Percentiles rank a stretch among this genome's conserved stretches.
Evolutionary conservation across 2,797 vertebrate genomes (phyloP).

Genomic region (Atherinosoma microstoma): DNA sequence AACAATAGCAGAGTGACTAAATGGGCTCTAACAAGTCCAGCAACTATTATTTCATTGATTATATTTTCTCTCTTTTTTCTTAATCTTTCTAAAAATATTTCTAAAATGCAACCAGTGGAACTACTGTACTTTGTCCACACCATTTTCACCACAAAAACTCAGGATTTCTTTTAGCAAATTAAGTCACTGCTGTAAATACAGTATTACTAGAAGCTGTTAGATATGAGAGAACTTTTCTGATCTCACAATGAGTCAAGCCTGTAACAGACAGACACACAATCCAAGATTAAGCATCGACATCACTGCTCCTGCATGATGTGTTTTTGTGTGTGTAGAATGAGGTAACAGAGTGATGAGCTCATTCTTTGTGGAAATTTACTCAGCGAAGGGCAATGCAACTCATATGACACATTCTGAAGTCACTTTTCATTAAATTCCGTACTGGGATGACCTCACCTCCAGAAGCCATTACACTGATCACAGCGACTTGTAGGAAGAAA

Average conservation of each 20-base stretch:
- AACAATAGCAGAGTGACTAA: slow-evolving; percentile 20
- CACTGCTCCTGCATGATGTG: not conserved
- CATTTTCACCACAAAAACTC: slow-evolving; percentile 8
- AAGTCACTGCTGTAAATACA: slow-evolving; percentile 16
- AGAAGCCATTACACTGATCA: slow-evolving; percentile 44
- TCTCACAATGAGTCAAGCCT: slow-evolving; percentile 52
- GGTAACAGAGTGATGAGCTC: slow-evolving; percentile 70
- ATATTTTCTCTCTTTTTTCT: slow-evolving; percentile 33
- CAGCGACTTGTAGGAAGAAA: slow-evolving; percentile 13
- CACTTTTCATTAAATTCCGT: slow-evolving; percentile 65
- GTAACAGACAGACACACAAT: slow-evolving; percentile 36
- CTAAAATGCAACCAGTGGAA: not conserved
- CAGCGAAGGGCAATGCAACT: slow-evolving; percentile 55
- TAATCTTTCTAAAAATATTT: not conserved
- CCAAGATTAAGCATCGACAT: slow-evolving; percentile 42
- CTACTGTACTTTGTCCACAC: not conserved
- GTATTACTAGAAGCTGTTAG: slow-evolving; percentile 14
- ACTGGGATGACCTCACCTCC: slow-evolving; percentile 71
- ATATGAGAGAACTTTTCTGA: slow-evolving; percentile 46
- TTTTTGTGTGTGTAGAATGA: slow-evolving; percentile 28
- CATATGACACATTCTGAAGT: slow-evolving; percentile 70
- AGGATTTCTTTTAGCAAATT: slow-evolving; percentile 19
- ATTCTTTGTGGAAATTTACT: slow-evolving; percentile 60
- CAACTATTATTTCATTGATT: slow-evolving; percentile 15
- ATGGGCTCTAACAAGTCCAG: too few species aligned